Evolutionary conservation across 2,797 vertebrate species (phyloP).

Genomic region (Myotis findleyi): DNA sequence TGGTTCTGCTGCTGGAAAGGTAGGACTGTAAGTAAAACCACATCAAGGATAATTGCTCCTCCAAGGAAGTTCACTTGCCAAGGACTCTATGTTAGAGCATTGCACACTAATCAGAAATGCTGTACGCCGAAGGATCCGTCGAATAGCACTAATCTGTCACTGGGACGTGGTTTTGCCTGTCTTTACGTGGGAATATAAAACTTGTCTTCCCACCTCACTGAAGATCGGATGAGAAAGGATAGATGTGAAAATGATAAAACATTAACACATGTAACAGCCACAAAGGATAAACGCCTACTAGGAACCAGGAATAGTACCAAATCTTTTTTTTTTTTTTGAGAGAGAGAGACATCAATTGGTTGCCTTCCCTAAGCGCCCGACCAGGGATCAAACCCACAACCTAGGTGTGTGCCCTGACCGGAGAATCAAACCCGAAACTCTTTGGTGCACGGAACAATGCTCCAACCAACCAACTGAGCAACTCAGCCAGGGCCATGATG

Average conservation of each 20-base stretch:
- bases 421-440: background rate
- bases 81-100: background rate
- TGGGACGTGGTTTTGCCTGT: background rate
- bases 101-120: background rate
- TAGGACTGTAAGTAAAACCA: background rate
- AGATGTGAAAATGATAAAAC: background rate
- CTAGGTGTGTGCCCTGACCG: background rate
- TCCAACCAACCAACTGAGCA: background rate
- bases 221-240: background rate
- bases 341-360: background rate
- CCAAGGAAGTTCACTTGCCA: background rate
- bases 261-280: background rate
- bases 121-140: background rate
- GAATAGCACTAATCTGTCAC: background rate
- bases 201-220: background rate
- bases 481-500: background rate
- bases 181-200: background rate
- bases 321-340: background rate
- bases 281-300: background rate
- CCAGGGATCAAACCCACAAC: background rate
- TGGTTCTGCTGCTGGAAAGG: background rate
- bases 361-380: background rate
- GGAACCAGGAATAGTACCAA: background rate
- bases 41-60: background rate
- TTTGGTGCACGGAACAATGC: background rate